Evolutionary conservation across 1,140 invertebrate genomes (phyloP), one percentile per base, ranked within the genome.

Genomic region (Sarcophaga bullata): DNA sequence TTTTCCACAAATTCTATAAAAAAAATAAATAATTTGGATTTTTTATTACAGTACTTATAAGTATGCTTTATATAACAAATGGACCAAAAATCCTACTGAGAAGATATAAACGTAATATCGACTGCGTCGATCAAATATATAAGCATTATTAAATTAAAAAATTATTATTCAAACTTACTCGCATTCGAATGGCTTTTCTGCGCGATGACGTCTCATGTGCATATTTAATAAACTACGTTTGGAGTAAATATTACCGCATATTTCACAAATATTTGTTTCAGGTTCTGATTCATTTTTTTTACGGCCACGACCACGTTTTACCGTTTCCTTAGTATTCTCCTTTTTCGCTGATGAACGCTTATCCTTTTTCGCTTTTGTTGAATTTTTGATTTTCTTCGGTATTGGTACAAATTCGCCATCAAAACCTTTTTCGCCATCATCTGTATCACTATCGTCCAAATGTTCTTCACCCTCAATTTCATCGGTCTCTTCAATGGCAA

Each of bases 101-200:
- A 52, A 52, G 2, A 52, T 1, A 52, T 10, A 52, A 52, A 52
- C 1, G 1, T 52, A 52, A 13, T 58, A 1, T 52, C 50, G 13
- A 52, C 50, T 52, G 50, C 1, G 13, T 52, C 50, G 8, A 76
- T 1, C 17, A 19, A 13, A 1, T 11, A 8, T 50, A 46, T 7
- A 52, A 52, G 52, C 9, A 19, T 78, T 49, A 48, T n/a, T 25
- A 46, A 75, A 80, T 10, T 8, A 49, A 80, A 80, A 19, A 15
- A 8, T 72, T 49, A 72, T 0, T 17, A 50, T 75, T 73, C 7
- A 47, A 7, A 83, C 82, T 83, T 83, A 89, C 87, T 89, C 88
- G 87, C 88, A 89, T 81, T 85, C 87, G 47, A 89, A 89, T 8
- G 88, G 88, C 80, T 89, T 89, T 19, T 89, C 88, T 8, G 86